A percentile compares a stretch with the other conserved stretches of the same genome.
Conservation (phyloP, 2,888 invertebrate genomes). For the Xestia xanthographa region DNA sequence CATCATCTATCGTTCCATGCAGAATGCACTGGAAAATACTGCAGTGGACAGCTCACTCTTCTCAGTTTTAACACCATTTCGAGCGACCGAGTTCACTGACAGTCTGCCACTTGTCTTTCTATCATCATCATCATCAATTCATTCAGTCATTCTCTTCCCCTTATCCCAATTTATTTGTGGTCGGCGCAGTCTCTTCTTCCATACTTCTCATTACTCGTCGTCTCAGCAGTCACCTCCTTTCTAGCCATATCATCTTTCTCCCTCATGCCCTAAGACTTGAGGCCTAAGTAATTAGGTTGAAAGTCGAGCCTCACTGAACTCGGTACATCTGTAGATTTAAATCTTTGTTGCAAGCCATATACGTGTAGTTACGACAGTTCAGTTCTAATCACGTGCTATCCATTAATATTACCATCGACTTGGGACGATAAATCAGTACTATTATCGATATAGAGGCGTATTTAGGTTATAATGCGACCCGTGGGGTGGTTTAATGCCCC, state of each 20-base stretch:
- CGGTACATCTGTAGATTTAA: not conserved
- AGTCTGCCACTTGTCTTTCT: no score
- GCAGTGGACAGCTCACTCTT: not conserved
- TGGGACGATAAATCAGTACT: constrained; percentile 68
- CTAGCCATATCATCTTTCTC: no score
- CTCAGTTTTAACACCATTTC: not conserved
- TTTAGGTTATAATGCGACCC: constrained; percentile 67
- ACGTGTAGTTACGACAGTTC: constrained; percentile 39
- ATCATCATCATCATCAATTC: no score
- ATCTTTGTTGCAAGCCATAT: constrained; percentile 5
- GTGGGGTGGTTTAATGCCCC: constrained; percentile 59
- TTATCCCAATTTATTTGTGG: no score
- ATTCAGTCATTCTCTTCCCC: no score
- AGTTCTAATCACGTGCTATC: constrained; percentile 62
- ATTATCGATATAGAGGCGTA: constrained; percentile 64
- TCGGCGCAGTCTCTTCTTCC: no score
- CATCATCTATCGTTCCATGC: not conserved
- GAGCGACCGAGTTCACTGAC: not conserved
- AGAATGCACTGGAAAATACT: not conserved
- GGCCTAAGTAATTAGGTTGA: no score
- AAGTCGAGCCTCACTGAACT: no score
- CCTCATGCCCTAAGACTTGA: no score
- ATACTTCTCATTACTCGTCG: no score
- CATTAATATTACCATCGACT: constrained; percentile 68
- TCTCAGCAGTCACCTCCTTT: no score